phyloP scores from a whole-genome alignment of 2,888 invertebrate species.

The Nephrotoma guestfalica region DNA sequence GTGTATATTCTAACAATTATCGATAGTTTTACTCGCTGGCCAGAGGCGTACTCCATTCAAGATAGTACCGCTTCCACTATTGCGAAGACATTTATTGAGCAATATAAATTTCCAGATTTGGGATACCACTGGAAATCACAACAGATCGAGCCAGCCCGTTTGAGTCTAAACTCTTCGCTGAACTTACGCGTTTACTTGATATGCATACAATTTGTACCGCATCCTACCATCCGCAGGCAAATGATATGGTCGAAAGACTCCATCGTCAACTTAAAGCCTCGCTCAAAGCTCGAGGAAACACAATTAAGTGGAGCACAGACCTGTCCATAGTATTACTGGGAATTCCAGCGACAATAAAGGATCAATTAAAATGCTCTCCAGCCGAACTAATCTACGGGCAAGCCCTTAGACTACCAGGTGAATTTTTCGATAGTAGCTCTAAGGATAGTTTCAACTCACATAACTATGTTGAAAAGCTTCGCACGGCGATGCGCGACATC shows the following conservation, averaged over 20 bases:
- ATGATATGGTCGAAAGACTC: constrained; percentile 11
- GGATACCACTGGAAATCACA: background rate
- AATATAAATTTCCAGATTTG: too few species aligned
- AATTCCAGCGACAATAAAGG: background rate
- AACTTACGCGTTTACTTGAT: background rate
- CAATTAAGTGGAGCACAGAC: background rate
- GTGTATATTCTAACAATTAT: background rate
- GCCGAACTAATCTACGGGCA: background rate
- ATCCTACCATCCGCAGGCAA: constrained; percentile 7
- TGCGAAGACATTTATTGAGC: too few species aligned
- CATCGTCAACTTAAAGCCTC: constrained; percentile 7
- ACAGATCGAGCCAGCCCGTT: background rate
- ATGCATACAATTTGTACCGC: constrained; percentile 7
- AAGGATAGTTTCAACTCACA: background rate
- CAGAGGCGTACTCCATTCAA: too few species aligned
- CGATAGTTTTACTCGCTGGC: too few species aligned
- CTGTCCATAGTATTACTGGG: background rate
- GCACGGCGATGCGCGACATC: background rate
- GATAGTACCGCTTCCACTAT: background rate
- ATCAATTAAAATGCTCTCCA: background rate
- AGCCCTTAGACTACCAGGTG: background rate
- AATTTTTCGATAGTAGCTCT: background rate
- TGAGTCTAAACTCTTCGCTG: background rate
- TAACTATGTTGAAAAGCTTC: background rate
- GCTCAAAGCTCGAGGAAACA: background rate